Evolutionary conservation across 2,888 invertebrate species (phyloP), one percentile per base, ranked within the genome.

Genomic region (Machimus atricapillus): DNA sequence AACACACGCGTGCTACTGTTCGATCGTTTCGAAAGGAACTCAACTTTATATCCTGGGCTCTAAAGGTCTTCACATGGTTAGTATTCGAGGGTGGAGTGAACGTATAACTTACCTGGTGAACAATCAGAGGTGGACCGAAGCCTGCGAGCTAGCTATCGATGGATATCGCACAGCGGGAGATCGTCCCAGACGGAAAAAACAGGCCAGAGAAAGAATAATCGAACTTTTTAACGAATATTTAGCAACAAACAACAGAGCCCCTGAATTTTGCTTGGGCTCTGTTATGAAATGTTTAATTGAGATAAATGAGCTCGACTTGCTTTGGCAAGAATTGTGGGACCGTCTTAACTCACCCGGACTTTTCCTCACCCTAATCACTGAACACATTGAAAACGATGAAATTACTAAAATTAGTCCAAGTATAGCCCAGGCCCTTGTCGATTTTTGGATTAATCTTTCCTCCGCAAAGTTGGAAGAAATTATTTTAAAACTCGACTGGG

Each of bases 41-140:
- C 96, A 96, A 90, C 92, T 96, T 74, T 93, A 96, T 88, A 91
- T 96, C n/a, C 92, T 96, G 27, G 97, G 97, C 5, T 95, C 94
- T 0, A 93, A 93, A 88, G 93, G 94, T 34, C 92, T 95, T 89
- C 94, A 95, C 90, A 93, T 94, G 88, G 93, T 95, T 2, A 94
- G 94, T 78, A 93, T 95, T 52, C 92, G 96, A 88, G 94, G 95
- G 0, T 96, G 95, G 95, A 94, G 94, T 46, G 96, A 96, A 90
- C 93, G 96, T 88, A 93, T 96, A 46, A 93, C 94, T 87, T 95
- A 95, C 90, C 92, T 96, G 90, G 94, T 95, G 77, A 93, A 94
- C 79, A 93, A 94, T 89, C 94, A 94, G 87, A 90, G 94, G 58
- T 94, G 94, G 94, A 91, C 93, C 14, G 94, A 94, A 89, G 94